Evolutionary conservation across 2,797 vertebrate species (phyloP).

Genomic region (Acanthurus tractus): DNA sequence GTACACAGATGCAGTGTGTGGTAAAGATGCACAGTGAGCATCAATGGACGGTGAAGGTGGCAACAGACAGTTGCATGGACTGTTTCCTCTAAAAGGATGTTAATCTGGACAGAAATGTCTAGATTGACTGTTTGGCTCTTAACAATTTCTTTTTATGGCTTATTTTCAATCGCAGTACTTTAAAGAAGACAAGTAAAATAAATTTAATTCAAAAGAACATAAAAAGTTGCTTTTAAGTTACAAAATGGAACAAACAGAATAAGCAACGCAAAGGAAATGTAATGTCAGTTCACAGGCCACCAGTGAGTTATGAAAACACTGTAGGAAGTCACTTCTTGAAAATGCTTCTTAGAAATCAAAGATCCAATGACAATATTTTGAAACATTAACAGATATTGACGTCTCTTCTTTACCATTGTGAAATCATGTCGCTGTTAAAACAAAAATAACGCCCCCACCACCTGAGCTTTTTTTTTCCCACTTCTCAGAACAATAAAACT

Average conservation of each 20-base stretch:
- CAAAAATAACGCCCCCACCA: too few species aligned
- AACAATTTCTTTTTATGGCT: neutral
- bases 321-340: too few species aligned
- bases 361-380: neutral
- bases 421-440: neutral
- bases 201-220: neutral
- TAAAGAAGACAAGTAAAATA: neutral
- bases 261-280: too few species aligned
- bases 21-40: constrained; percentile 10
- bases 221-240: neutral
- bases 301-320: neutral
- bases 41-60: constrained; percentile 3
- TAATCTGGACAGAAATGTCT: constrained; percentile 4
- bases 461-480: too few species aligned
- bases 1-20: constrained; percentile 3
- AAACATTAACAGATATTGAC: neutral
- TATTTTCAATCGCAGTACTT: neutral
- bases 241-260: neutral
- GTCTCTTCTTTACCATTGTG: neutral
- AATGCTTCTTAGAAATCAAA: neutral
- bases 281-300: neutral
- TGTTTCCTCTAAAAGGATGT: constrained; percentile 10
- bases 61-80: constrained; percentile 10
- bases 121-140: neutral
- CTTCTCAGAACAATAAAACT: too few species aligned